phyloP scores from a whole-genome alignment of 2,113 vertebrate species.

The Otolemur garnettii region DNA sequence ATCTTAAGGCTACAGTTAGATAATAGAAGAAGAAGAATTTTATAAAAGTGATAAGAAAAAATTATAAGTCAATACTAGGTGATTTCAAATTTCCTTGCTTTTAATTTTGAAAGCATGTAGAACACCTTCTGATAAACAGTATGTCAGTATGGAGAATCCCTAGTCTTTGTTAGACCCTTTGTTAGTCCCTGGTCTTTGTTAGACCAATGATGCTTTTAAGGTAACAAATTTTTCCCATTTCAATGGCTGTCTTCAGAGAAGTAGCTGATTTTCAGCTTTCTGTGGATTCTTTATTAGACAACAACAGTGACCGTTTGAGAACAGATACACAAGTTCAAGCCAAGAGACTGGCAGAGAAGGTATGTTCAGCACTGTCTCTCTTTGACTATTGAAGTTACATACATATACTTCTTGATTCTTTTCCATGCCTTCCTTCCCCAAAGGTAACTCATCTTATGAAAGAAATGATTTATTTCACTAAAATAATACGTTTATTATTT shows the following conservation, averaged over 20 bases:
- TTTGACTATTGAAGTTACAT: background rate
- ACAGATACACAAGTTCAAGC: slow-evolving; percentile 88
- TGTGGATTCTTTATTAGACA: slow-evolving; percentile 86
- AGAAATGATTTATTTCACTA: too few relatives aligned
- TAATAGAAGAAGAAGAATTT: background rate
- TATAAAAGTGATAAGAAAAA: background rate
- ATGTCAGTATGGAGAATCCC: background rate
- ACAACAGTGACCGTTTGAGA: slow-evolving; percentile 70
- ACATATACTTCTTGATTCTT: too few relatives aligned
- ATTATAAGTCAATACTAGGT: slow-evolving; percentile 8
- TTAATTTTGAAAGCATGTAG: slow-evolving; percentile 34
- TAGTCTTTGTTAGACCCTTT: background rate
- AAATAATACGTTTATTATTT: background rate
- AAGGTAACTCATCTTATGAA: too few relatives aligned
- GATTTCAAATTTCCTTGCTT: slow-evolving; percentile 30
- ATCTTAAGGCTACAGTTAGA: background rate
- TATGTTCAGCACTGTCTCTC: slow-evolving; percentile 74
- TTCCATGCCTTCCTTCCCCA: too few relatives aligned
- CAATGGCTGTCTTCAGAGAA: slow-evolving; percentile 83
- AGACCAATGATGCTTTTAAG: background rate
- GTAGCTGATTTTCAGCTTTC: slow-evolving; percentile 91
- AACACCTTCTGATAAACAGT: slow-evolving; percentile 27
- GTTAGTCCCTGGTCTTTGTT: background rate
- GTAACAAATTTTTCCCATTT: background rate
- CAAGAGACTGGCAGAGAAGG: slow-evolving; percentile 89